phyloP scores from a whole-genome alignment of 2,888 invertebrate species.

The Dryobotodes eremita region DNA sequence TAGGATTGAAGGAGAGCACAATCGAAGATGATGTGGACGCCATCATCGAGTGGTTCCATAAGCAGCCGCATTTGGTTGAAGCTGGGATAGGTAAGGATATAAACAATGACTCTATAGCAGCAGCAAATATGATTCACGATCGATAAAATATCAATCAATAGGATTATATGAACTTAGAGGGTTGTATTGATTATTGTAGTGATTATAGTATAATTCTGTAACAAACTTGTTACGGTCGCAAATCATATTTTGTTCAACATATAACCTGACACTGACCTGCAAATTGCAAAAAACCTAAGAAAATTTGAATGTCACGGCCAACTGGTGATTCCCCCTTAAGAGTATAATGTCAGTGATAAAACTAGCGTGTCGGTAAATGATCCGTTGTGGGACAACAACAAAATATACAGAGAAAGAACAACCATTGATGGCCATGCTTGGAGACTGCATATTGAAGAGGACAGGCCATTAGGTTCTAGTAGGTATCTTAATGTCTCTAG shows the following conservation, averaged over 20 bases:
- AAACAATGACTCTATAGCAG: background rate
- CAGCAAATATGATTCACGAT: too few relatives aligned
- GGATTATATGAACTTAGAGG: too few relatives aligned
- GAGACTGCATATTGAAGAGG: background rate
- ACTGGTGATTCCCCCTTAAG: background rate
- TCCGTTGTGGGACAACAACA: background rate
- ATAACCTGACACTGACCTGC: too few relatives aligned
- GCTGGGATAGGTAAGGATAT: conserved; percentile 78
- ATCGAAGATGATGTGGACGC: conserved; percentile 81
- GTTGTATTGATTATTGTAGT: too few relatives aligned
- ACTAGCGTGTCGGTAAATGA: background rate
- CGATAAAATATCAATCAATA: too few relatives aligned
- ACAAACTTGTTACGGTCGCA: too few relatives aligned
- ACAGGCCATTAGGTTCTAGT: background rate
- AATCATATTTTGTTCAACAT: too few relatives aligned
- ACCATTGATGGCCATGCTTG: background rate
- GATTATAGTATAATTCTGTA: too few relatives aligned
- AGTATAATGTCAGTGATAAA: background rate
- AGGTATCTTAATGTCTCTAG: background rate
- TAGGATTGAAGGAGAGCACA: conserved; percentile 78
- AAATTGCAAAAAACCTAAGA: too few relatives aligned
- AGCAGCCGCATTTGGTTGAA: conserved; percentile 82
- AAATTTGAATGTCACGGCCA: too few relatives aligned
- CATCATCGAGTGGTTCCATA: conserved; percentile 82
- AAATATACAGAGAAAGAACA: background rate